Base-by-base conservation (phyloP, 2,888 invertebrate species). In the Gymnocheta viridis region DNA sequence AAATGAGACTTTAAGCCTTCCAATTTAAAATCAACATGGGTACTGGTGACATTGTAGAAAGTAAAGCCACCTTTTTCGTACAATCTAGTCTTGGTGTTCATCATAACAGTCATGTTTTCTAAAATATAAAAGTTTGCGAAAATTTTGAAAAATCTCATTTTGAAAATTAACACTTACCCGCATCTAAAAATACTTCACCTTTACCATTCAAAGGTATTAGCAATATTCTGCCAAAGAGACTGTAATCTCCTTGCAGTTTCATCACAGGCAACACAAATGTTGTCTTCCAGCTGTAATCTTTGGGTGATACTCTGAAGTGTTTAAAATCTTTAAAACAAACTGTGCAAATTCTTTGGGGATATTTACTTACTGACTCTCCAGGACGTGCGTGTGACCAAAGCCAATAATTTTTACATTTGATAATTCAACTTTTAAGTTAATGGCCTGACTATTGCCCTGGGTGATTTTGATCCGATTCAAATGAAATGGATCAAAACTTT, bases 401-500 rank as follows among this genome's bases (percentile, higher is more conserved):
- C 96, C 96, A 35, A 94, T 92, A 17, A 95, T 94, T 38, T 93
- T 94, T 44, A 95, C 94, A 90, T 95, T 94, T 86, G 94, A 93
- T 76, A 96, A 91, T 35, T 95, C 95, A 44, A 95, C 95, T 89
- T 96, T 95, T 0, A 96, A 94, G 87, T 94, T 95, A 6, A 96
- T 95, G 5, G 95, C 95, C 47, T 95, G 95, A 76, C 89, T 91
- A 72, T 95, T 94, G 78, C 95, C 95, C 92, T 95, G 95, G 49
- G 95, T 92, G 88, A 96, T 95, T 91, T 94, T 93, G 88, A 96
- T 94, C 91, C 94, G 93, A 56, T 94, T 94, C 72, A 96, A 93
- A 87, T 94, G 93, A 79, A 96, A 91, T 2, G 96, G 96, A 91
- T 96, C 96, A 87, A 95, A 92, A 62, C 94, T 94, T 60, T 93